Evolutionary conservation across 2,888 invertebrate species (phyloP).

Genomic region (Scelioninae gen. 1): DNA sequence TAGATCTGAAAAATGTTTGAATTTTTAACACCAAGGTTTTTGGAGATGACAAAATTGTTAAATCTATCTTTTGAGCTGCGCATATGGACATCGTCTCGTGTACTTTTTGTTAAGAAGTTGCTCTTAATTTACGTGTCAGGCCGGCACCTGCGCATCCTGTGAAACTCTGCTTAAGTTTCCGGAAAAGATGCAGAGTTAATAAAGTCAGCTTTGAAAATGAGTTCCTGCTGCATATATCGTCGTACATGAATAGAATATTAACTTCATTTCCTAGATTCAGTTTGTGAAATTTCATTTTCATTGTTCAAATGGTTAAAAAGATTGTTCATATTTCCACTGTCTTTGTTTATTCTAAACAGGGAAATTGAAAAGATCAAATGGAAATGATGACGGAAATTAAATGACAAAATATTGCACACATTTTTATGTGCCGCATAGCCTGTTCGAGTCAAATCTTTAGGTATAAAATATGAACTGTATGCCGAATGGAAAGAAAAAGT

Average conservation of each 20-base stretch:
- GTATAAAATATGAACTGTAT: no score
- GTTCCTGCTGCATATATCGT: slow-evolving; percentile 21
- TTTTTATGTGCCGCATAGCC: no score
- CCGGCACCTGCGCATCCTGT: slow-evolving; percentile 59
- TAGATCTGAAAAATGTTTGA: no score
- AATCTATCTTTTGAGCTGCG: slow-evolving; percentile 54
- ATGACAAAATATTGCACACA: no score
- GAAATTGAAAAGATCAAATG: not conserved
- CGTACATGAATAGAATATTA: slow-evolving; percentile 26
- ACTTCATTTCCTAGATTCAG: slow-evolving; percentile 3
- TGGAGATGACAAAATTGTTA: slow-evolving; percentile 32
- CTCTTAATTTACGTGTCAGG: slow-evolving; percentile 61
- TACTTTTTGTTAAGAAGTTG: slow-evolving; percentile 65
- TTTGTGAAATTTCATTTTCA: slow-evolving; percentile 13
- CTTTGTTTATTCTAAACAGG: not conserved
- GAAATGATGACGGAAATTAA: no score
- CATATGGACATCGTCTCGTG: slow-evolving; percentile 40
- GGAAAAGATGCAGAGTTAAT: slow-evolving; percentile 62
- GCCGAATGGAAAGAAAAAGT: no score
- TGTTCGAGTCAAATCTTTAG: no score
- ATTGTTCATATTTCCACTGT: not conserved
- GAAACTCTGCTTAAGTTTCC: slow-evolving; percentile 52
- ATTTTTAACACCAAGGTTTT: no score
- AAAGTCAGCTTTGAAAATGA: slow-evolving; percentile 51
- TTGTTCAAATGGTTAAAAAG: not conserved